Evolutionary conservation across 2,888 invertebrate species (phyloP).

Genomic region (Eutolmus rufibarbis): DNA sequence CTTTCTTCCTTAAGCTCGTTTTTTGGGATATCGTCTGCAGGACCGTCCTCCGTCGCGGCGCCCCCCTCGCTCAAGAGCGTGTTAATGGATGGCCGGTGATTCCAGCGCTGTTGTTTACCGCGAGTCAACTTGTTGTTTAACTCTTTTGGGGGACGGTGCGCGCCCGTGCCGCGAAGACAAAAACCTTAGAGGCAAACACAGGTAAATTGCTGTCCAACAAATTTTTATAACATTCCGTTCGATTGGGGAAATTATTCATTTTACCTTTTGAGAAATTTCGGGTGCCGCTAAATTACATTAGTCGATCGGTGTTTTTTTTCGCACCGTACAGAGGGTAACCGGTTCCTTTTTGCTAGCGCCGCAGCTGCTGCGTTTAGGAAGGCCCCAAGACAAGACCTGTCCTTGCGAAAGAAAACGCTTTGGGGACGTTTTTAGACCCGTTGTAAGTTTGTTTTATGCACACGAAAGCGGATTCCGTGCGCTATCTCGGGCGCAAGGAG

Average conservation of each 20-base stretch:
- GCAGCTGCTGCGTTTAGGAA: neutral
- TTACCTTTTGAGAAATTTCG: neutral
- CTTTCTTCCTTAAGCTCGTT: constrained; percentile 21
- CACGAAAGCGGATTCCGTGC: neutral
- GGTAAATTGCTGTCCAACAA: constrained; percentile 35
- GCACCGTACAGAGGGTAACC: neutral
- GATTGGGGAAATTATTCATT: constrained; percentile 34
- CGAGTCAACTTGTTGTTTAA: constrained; percentile 26
- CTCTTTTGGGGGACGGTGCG: constrained; percentile 17
- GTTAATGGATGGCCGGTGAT: constrained; percentile 22
- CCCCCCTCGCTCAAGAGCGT: neutral
- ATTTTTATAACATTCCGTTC: constrained; percentile 32
- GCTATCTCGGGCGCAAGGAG: neutral
- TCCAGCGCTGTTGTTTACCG: constrained; percentile 27
- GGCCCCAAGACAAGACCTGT: neutral
- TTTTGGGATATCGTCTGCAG: neutral
- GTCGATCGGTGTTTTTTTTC: neutral
- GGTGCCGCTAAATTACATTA: neutral
- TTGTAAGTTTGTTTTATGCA: neutral
- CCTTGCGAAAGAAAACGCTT: neutral
- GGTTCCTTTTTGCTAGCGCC: constrained; percentile 12
- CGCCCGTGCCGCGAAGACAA: constrained; percentile 28
- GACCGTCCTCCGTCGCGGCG: neutral
- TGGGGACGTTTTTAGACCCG: neutral
- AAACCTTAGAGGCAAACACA: constrained; percentile 38